Conservation (phyloP, 2,797 vertebrate species). For the Enteromius unitaeniatus region DNA sequence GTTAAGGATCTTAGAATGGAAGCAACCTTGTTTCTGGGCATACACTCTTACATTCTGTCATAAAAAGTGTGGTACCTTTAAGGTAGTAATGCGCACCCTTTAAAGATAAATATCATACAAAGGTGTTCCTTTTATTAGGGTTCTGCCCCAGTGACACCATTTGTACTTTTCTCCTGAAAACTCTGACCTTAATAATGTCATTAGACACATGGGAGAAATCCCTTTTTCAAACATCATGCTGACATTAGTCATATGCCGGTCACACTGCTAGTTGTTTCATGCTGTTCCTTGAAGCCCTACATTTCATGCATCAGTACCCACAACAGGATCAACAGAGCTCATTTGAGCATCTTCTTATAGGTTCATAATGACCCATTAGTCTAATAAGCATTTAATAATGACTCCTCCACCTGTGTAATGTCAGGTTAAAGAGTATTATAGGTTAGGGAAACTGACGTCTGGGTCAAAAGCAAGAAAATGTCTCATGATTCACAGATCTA, state of each 20-base stretch:
- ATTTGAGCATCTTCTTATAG: not conserved
- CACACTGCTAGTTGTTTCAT: not conserved
- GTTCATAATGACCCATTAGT: constrained; percentile 2
- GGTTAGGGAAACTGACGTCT: constrained; percentile 1
- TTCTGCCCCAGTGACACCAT: not conserved
- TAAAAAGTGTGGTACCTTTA: not conserved
- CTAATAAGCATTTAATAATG: not conserved
- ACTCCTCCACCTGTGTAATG: not conserved
- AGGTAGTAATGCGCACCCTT: not conserved
- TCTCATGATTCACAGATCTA: not conserved
- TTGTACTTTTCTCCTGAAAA: not conserved
- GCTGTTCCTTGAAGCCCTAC: not conserved
- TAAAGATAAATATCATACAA: not conserved
- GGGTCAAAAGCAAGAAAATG: constrained; percentile 20
- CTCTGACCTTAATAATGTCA: not conserved
- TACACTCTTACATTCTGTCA: not conserved
- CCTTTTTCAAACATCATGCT: not conserved
- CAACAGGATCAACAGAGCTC: not conserved
- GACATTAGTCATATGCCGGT: not conserved
- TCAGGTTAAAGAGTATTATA: not conserved
- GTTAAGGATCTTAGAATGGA: not conserved
- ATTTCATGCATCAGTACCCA: not conserved
- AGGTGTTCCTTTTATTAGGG: not conserved
- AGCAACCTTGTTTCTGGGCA: not conserved
- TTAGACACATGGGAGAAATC: not conserved